Conservation (phyloP, 2,113 vertebrate genomes). For the Atrichornis clamosus region DNA sequence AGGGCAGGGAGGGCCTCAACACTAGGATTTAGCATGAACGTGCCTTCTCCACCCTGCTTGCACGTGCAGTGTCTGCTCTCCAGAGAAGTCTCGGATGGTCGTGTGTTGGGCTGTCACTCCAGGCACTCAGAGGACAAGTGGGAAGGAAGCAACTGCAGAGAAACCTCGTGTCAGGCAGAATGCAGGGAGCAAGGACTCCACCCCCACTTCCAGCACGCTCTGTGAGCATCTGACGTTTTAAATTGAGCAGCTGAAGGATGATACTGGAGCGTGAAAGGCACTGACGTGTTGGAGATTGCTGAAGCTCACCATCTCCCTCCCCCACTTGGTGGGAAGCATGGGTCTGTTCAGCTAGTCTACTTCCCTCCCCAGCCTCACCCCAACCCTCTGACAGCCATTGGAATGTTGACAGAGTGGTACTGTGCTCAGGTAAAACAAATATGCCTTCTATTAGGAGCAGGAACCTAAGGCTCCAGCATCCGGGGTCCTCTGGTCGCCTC, state of each 20-base stretch:
- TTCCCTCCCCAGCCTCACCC: not conserved
- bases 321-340: not conserved
- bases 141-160: not conserved
- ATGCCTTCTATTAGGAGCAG: conserved; percentile 37
- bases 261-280: not conserved
- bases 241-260: not conserved
- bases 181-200: not conserved
- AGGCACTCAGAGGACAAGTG: not conserved
- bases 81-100: not conserved
- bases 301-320: not conserved
- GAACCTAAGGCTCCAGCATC: conserved; percentile 47
- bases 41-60: not conserved
- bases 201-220: not conserved
- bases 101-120: not conserved
- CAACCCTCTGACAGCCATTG: not conserved
- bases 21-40: not conserved
- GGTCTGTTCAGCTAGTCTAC: not conserved
- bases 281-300: not conserved
- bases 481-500: conserved; percentile 38
- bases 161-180: not conserved
- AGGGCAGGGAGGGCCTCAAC: not conserved
- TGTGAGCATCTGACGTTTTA: not conserved
- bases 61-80: not conserved
- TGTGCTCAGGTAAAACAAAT: conserved; percentile 48
- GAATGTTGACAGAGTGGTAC: conserved; percentile 54